phyloP scores from a whole-genome alignment of 2,888 invertebrate species.

The Drosophila lacicola region DNA sequence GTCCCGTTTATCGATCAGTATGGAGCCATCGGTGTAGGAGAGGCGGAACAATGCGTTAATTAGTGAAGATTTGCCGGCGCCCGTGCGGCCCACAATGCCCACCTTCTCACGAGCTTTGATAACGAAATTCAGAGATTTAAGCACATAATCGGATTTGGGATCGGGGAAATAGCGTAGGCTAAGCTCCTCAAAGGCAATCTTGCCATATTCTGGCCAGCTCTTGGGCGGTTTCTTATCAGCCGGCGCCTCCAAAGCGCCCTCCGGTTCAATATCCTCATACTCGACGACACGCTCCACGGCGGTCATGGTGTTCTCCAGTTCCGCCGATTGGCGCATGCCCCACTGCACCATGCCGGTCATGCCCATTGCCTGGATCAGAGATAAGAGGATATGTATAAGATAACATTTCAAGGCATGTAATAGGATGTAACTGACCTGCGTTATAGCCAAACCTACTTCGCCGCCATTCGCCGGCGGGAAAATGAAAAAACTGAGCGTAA shows the following conservation, averaged over 20 bases:
- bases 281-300: conserved; percentile 93
- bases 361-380: conserved; percentile 87
- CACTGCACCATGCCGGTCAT: conserved; percentile 90
- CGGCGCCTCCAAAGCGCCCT: conserved; percentile 88
- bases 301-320: conserved; percentile 94
- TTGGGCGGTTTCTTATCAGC: conserved; percentile 88
- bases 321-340: conserved; percentile 97
- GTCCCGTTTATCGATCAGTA: conserved; percentile 92
- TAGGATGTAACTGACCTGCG: conserved; percentile 85
- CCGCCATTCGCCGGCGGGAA: conserved; percentile 89
- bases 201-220: conserved; percentile 91
- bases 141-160: conserved; percentile 89
- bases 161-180: conserved; percentile 89
- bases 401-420: not conserved
- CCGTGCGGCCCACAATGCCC: conserved; percentile 90
- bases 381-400: not conserved
- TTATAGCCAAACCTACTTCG: conserved; percentile 91
- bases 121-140: conserved; percentile 89
- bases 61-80: conserved; percentile 90
- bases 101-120: conserved; percentile 89
- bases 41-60: conserved; percentile 91
- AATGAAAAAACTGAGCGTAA: conserved; percentile 94
- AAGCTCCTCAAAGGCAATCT: conserved; percentile 89
- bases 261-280: conserved; percentile 86
- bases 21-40: conserved; percentile 91